Conservation (phyloP, 2,888 invertebrate species). For the Parasteatoda lunata region DNA sequence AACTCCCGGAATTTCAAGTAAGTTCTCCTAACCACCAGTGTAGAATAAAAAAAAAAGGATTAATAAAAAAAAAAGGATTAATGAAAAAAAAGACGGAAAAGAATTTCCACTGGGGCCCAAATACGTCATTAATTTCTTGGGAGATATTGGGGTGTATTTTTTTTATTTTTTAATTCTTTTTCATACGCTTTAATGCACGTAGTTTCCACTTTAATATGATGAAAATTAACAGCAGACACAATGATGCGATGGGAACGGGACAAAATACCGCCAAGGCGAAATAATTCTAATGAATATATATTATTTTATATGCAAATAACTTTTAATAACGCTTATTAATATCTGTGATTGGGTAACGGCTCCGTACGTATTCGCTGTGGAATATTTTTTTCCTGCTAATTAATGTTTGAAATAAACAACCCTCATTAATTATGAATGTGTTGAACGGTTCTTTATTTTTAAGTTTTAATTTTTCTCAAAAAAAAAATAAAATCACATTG, state of each 20-base stretch:
- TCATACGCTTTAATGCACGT: conserved; percentile 1
- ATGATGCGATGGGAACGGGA: not conserved
- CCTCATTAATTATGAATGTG: too few species aligned
- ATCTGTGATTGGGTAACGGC: conserved; percentile 12
- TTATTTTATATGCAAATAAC: too few species aligned
- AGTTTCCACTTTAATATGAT: conserved; percentile 30
- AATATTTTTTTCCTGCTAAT: too few species aligned
- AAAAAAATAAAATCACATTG: too few species aligned
- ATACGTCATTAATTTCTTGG: conserved; percentile 34
- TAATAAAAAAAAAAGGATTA: not conserved
- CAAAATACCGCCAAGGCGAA: too few species aligned
- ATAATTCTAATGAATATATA: too few species aligned
- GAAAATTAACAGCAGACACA: conserved; percentile 16
- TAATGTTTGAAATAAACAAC: too few species aligned
- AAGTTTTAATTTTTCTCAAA: too few species aligned
- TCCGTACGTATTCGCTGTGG: too few species aligned
- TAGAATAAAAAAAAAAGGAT: conserved; percentile 16
- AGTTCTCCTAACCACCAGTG: not conserved
- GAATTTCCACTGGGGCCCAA: conserved; percentile 19
- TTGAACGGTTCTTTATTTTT: too few species aligned
- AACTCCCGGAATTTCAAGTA: conserved; percentile 19
- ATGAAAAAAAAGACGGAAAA: not conserved
- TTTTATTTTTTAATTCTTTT: conserved; percentile 3
- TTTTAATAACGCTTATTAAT: conserved; percentile 9
- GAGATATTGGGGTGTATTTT: not conserved